phyloP scores from a whole-genome alignment of 2,113 vertebrate genomes.

The Promerops cafer region DNA sequence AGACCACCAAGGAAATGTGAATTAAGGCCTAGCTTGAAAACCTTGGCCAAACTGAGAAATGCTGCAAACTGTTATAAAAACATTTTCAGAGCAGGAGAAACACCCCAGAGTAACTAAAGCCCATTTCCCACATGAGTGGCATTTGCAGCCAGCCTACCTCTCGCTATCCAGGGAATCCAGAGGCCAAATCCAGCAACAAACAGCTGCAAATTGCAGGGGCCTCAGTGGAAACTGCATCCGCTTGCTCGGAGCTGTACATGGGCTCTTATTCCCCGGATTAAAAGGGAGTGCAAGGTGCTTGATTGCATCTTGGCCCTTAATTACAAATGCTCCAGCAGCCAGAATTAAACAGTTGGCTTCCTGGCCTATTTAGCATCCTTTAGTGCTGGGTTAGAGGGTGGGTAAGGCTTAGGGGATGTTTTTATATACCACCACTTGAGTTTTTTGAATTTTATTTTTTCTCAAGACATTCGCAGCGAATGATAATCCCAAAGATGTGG shows the following conservation, averaged over 20 bases:
- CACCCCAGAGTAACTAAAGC: not conserved
- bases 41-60: not conserved
- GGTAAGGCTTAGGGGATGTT: not conserved
- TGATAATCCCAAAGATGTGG: not conserved
- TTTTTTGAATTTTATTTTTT: not conserved
- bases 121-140: not conserved
- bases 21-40: not conserved
- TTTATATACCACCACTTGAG: not conserved
- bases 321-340: slow-evolving; percentile 37
- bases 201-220: not conserved
- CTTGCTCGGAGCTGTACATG: not conserved
- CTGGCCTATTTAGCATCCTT: slow-evolving; percentile 23
- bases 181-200: not conserved
- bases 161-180: not conserved
- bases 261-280: not conserved
- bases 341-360: slow-evolving; percentile 17
- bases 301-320: slow-evolving; percentile 43
- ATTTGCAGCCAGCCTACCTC: not conserved
- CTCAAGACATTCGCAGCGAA: not conserved
- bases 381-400: not conserved
- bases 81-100: rapidly evolving
- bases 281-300: slow-evolving; percentile 6
- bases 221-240: not conserved
- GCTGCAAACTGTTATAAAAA: not conserved
- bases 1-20: not conserved